Evolutionary conservation across 1,140 invertebrate genomes (phyloP), one percentile per base, ranked within the genome.

Genomic region (Dendrolimus punctatus): DNA sequence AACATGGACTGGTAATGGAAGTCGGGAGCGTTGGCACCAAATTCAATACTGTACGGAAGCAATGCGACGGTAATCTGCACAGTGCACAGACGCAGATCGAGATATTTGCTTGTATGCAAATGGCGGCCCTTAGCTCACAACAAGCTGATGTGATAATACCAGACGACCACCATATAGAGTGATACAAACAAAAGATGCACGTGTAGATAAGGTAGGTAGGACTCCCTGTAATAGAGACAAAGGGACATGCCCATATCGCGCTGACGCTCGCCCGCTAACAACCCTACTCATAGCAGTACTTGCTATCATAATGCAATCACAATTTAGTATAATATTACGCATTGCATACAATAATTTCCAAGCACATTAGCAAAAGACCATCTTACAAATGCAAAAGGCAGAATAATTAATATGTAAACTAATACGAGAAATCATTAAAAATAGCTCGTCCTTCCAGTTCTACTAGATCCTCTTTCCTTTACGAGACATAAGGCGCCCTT

Each of bases 71-170:
- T 71, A 79, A 83, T 79, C 77, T 73, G 71, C 66, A 23, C 58
- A 54, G 62, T 52, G 58, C 64, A 61, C 71, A 59, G 66, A 62
- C 61, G 60, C 57, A 80, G 69, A 83, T 82, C 80, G 73, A 73
- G 76, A 83, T 83, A 76, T 77, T 74, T 76, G 71, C 76, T 80
- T 83, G 76, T 85, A 85, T 85, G 82, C 79, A 78, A 83, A 85
- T 83, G 64, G 67, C 54, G 66, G 66, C 68, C 69, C 69, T 80
- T 79, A 72, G 75, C 74, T 71, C 75, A 76, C 73, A 69, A 78
- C 74, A 75, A 68, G 58, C 69, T 77, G 80, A 83, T 81, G 78
- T 79, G 76, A 80, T 85, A 80, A 83, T 82, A 81, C 76, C 55
- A 57, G 71, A 68, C 58, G 54, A 64, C 58, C 66, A 58, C 75